Evolutionary conservation across 2,797 vertebrate genomes (phyloP), one percentile per base, ranked within the genome.

Genomic region (Neosilurus hyrtlii): DNA sequence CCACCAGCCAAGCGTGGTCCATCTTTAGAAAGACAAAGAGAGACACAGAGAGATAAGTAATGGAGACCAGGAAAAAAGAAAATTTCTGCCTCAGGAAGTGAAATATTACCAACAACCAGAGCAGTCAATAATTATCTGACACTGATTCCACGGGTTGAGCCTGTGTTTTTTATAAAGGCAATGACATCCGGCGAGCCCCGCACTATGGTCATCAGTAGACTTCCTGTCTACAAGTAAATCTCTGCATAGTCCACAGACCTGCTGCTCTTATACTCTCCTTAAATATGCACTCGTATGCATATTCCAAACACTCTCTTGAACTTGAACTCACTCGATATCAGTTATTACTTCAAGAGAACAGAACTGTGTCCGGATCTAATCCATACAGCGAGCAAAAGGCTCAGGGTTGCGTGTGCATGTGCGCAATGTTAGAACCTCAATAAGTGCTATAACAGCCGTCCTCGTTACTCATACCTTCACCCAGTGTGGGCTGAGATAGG

Each of bases 1-100:
- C 94, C 97, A 90, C 94, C 97, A 92, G 96, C 93, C 59, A 96
- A 95, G 87, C 96, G 94, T 89, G 95, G 94, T 26, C 92, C 95
- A 75, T 98, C 97, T 98, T 83, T 22, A 43, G 10, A 74, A 35
- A 57, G 65, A 49, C 1, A 52, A 20, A 80, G n/a, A 51, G 1
- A 43, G 15, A 35, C 2, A 68, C 30, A 10, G 61, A 24, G 3
- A 24, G 22, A 4, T 24, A 61, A 37, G 12, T n/a, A 49, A 49
- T 49, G 18, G 72, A 24, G 51, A 20, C 24, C 2, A 20, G 54
- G 18, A 24, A 26, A 24, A 24, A 49, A 16, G 43, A 43, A 43
- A 43, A 43, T 43, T 43, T 3, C 43, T 43, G 8, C 43, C 12
- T 51, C 20, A 71, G n/a, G 22, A 5, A 8, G 22, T 72, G n/a